These are phyloP conservation scores for Euproctis similis DNA, from an alignment of 2,888 invertebrate genomes.

Conservation along the genomic window DNA sequence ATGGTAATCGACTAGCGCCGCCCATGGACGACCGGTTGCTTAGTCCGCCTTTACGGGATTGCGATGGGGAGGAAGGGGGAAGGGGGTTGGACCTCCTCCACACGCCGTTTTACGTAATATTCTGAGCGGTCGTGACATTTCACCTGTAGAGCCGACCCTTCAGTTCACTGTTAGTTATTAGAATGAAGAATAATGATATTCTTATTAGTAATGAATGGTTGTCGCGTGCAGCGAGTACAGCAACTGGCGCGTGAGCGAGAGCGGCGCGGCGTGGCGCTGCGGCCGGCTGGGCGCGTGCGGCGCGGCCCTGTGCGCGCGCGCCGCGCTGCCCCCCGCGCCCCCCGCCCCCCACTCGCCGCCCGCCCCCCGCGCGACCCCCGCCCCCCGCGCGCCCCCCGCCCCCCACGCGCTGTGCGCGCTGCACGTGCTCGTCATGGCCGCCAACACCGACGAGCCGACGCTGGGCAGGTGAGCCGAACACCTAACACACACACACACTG, in stretches of 20 bases:
- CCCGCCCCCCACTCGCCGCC: constrained; percentile 78
- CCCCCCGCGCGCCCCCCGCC: constrained; percentile 40
- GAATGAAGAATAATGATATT: no score
- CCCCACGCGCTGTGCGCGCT: constrained; percentile 39
- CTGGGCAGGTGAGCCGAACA: constrained; percentile 82
- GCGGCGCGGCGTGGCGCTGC: constrained; percentile 79
- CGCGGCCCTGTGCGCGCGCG: constrained; percentile 52
- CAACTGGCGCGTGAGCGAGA: constrained; percentile 78
- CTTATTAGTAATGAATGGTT: no score
- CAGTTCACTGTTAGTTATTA: no score
- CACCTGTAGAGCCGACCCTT: no score
- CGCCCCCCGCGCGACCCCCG: constrained; percentile 31
- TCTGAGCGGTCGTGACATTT: no score
- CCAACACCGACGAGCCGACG: constrained; percentile 46
- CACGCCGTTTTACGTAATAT: no score
- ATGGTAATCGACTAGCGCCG: no score
- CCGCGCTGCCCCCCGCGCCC: constrained; percentile 69
- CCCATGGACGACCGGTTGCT: no score
- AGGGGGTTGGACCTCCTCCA: neutral
- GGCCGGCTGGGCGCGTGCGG: constrained; percentile 47
- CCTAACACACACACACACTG: no score
- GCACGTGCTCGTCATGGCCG: constrained; percentile 39
- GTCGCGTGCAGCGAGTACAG: constrained; percentile 84
- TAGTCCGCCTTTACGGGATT: no score
- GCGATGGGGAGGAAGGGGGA: no score